Conservation (phyloP, 1,140 invertebrate genomes). For the Drosophila pectinifera region DNA sequence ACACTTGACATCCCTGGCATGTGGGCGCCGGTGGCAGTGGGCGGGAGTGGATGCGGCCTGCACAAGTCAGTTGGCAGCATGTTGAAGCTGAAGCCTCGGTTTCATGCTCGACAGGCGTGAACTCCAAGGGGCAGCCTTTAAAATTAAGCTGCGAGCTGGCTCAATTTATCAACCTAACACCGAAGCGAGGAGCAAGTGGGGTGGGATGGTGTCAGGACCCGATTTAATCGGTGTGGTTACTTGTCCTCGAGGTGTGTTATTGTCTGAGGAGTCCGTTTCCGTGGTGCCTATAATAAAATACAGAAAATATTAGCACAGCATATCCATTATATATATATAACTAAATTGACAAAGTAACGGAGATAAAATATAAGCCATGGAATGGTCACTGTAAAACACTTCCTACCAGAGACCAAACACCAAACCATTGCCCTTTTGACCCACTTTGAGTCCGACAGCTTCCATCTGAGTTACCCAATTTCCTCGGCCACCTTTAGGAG, state of each 20-base stretch:
- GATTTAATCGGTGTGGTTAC: constrained; percentile 7
- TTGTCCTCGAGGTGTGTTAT: background rate
- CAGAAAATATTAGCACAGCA: too few relatives aligned
- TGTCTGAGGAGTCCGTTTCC: background rate
- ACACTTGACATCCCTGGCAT: constrained; percentile 36
- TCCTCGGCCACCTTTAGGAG: constrained; percentile 8
- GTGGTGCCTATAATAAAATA: background rate
- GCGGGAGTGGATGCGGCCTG: constrained; percentile 21
- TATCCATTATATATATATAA: background rate
- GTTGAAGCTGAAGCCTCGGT: constrained; percentile 45
- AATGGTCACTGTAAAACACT: too few relatives aligned
- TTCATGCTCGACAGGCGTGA: constrained; percentile 45
- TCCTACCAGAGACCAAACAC: background rate
- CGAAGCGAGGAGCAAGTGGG: background rate
- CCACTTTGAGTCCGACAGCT: constrained; percentile 47
- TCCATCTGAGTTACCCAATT: constrained; percentile 48
- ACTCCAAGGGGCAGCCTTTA: constrained; percentile 24
- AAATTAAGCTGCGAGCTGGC: constrained; percentile 31
- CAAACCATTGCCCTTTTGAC: constrained; percentile 60
- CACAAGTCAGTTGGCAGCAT: constrained; percentile 45
- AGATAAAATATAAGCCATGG: background rate
- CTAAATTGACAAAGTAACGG: background rate
- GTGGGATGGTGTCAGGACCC: constrained; percentile 1
- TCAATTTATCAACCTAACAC: constrained; percentile 27
- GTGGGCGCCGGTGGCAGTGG: constrained; percentile 2